These are phyloP conservation scores for Rhagophthalmus giganteus DNA, from an alignment of 2,888 invertebrate species.

Conservation along the genomic window DNA sequence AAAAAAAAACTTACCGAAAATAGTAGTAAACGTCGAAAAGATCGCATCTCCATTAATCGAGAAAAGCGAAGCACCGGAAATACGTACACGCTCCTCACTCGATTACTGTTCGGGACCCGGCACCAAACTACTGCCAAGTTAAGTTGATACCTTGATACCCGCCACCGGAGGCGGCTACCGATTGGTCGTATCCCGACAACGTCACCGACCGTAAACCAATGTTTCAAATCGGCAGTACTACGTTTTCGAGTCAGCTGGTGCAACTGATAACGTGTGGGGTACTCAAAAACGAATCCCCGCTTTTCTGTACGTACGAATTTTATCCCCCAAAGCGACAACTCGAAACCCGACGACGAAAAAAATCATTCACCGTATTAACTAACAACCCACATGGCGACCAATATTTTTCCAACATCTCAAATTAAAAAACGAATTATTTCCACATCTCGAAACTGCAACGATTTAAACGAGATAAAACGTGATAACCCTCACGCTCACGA, in stretches of 20 bases:
- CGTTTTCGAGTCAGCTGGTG: slow-evolving; percentile 52
- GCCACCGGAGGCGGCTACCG: slow-evolving; percentile 52
- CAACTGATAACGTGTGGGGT: slow-evolving; percentile 52
- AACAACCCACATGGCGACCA: background rate
- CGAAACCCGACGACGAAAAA: no score
- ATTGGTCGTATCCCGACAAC: slow-evolving; percentile 54
- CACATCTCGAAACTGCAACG: no score
- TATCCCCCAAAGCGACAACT: slow-evolving; percentile 18
- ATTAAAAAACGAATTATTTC: no score
- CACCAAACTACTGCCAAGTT: slow-evolving; percentile 52
- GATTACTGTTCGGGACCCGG: slow-evolving; percentile 48
- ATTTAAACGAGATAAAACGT: slow-evolving; percentile 19
- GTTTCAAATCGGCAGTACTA: slow-evolving; percentile 48
- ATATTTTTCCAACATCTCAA: no score
- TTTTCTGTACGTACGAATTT: background rate
- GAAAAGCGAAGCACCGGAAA: slow-evolving; percentile 37
- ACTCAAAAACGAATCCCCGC: slow-evolving; percentile 30
- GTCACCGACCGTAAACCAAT: slow-evolving; percentile 51
- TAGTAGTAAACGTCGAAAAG: slow-evolving; percentile 13
- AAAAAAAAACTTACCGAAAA: slow-evolving; percentile 36
- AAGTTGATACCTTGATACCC: slow-evolving; percentile 53
- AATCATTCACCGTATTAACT: background rate
- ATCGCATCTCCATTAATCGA: slow-evolving; percentile 18
- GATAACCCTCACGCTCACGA: slow-evolving; percentile 22
- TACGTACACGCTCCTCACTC: slow-evolving; percentile 50